Evolutionary conservation across 2,797 vertebrate species (phyloP).

Genomic region (Melanitta fusca): DNA sequence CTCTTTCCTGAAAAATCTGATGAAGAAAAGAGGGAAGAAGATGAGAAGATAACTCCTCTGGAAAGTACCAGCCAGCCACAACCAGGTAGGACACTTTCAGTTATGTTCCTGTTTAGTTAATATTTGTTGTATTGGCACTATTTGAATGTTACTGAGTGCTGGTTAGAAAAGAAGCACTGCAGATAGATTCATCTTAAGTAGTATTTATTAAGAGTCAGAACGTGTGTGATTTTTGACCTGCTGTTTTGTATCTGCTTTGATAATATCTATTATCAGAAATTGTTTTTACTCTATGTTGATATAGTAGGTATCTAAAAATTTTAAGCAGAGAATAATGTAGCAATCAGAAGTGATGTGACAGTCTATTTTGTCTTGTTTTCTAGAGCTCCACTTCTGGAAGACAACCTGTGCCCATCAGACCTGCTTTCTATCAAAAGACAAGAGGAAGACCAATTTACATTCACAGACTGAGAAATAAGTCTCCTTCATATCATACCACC

Average conservation of each 20-base stretch:
- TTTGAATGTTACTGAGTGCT: background rate
- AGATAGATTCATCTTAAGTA: background rate
- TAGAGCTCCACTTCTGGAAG: slow-evolving; percentile 21
- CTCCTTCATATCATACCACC: background rate
- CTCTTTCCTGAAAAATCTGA: background rate
- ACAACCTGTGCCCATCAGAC: background rate
- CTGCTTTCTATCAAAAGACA: background rate
- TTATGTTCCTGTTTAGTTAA: background rate
- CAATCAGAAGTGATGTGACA: background rate
- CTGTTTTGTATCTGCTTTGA: slow-evolving; percentile 27
- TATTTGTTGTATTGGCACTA: background rate
- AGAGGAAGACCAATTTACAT: background rate
- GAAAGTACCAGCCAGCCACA: background rate
- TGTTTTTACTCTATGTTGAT: slow-evolving; percentile 13
- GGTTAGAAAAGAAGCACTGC: background rate
- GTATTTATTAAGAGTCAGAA: background rate
- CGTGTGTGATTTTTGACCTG: background rate
- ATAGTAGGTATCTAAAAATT: slow-evolving; percentile 7
- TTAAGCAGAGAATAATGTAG: slow-evolving; percentile 13
- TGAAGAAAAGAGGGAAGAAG: background rate
- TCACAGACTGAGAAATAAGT: background rate
- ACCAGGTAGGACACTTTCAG: slow-evolving; percentile 28
- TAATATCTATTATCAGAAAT: slow-evolving; percentile 32
- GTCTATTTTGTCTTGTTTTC: slow-evolving; percentile 25
- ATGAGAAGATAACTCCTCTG: background rate